Evolutionary conservation across 2,888 invertebrate species (phyloP).

Genomic region (Amphipyra tragopoginis): DNA sequence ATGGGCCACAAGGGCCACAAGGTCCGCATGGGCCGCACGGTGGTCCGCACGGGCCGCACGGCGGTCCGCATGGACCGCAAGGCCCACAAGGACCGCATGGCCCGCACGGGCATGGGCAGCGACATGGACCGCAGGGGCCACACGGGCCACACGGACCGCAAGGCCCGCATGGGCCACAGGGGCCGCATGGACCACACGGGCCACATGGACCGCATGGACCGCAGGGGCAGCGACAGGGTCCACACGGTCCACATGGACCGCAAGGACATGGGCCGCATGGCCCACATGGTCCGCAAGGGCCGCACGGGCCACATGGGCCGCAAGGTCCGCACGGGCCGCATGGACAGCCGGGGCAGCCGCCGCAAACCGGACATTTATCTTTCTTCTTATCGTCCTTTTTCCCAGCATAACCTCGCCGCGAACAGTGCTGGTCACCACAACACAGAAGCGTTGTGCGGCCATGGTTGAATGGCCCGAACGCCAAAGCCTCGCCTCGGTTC

Average conservation of each 20-base stretch:
- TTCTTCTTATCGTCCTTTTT: constrained; percentile 69
- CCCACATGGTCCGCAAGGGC: constrained; percentile 67
- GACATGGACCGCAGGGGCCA: constrained; percentile 37
- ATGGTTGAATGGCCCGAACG: constrained; percentile 49
- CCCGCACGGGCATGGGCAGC: constrained; percentile 57
- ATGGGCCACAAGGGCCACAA: constrained; percentile 59
- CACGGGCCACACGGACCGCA: constrained; percentile 56
- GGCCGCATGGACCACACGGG: constrained; percentile 41
- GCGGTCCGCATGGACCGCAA: constrained; percentile 60
- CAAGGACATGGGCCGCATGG: constrained; percentile 66
- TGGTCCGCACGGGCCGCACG: constrained; percentile 48
- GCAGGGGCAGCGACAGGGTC: constrained; percentile 52
- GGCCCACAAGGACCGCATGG: constrained; percentile 67
- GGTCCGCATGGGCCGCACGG: constrained; percentile 60
- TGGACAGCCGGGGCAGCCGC: too few species aligned
- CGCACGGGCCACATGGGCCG: constrained; percentile 63
- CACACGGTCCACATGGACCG: constrained; percentile 64
- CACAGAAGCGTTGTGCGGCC: constrained; percentile 64
- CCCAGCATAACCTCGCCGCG: constrained; percentile 62
- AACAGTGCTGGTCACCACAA: constrained; percentile 69
- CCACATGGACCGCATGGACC: constrained; percentile 59
- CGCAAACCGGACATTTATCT: constrained; percentile 57
- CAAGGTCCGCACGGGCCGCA: constrained; percentile 70
- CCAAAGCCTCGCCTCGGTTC: constrained; percentile 49
- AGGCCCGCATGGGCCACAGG: constrained; percentile 64